These are phyloP conservation scores for Stictonetta naevosa DNA, from an alignment of 2,113 vertebrate genomes.

Conservation along the genomic window DNA sequence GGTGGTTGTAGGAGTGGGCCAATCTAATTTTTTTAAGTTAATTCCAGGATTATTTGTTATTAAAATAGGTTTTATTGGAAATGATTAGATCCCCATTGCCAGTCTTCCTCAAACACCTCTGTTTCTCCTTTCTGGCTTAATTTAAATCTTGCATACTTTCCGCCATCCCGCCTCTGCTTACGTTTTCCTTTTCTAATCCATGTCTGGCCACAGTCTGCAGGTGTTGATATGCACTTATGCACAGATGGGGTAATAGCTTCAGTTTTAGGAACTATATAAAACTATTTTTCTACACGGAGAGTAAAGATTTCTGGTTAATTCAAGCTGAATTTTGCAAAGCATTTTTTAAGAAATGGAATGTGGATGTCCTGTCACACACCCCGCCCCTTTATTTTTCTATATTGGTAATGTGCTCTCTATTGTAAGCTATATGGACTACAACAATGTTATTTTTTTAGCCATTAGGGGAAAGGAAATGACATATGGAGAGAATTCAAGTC, in stretches of 20 bases:
- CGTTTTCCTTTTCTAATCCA: neutral
- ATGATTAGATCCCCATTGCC: neutral
- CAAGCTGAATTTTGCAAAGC: neutral
- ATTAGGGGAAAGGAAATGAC: constrained; percentile 64
- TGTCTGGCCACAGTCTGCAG: constrained; percentile 9
- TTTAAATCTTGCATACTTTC: neutral
- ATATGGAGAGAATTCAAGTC: constrained; percentile 62
- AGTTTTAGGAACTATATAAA: neutral
- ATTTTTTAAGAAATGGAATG: neutral
- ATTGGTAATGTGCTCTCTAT: neutral
- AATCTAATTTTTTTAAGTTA: neutral
- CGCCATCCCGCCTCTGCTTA: neutral
- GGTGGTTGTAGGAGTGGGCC: neutral
- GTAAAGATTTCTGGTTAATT: neutral
- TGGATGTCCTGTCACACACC: neutral
- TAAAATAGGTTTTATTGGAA: neutral
- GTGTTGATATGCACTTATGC: neutral
- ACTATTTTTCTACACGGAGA: neutral
- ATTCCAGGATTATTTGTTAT: neutral
- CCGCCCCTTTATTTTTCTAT: neutral
- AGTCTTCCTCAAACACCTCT: neutral
- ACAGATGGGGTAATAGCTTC: neutral
- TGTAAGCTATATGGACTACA: constrained; percentile 13
- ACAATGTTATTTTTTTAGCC: constrained; percentile 6
- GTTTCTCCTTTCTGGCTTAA: neutral